Percentiles rank a stretch among this genome's conserved stretches.
Conservation (phyloP, 2,797 vertebrate genomes). For the Trachops cirrhosus region DNA sequence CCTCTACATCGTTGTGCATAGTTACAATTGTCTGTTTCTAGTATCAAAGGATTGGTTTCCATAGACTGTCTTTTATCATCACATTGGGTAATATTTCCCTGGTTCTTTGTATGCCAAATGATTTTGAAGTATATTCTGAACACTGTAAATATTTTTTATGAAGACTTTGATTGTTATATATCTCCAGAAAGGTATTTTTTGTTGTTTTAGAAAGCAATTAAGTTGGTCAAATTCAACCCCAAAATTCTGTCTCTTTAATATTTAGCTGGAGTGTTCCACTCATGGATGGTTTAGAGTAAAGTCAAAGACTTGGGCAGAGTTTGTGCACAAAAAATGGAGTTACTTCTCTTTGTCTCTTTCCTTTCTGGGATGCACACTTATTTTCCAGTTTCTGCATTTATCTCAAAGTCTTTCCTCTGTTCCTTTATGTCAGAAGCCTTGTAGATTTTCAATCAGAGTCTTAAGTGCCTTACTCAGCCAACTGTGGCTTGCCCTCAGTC, state of each 20-base stretch:
- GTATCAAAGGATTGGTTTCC: background rate
- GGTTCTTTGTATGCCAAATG: background rate
- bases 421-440: background rate
- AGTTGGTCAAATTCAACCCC: background rate
- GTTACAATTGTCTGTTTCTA: background rate
- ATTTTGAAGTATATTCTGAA: slow-evolving; percentile 30
- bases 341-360: background rate
- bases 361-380: background rate
- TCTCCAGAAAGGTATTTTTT: background rate
- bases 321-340: background rate
- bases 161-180: background rate
- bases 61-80: background rate
- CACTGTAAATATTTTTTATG: background rate
- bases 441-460: background rate
- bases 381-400: background rate
- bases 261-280: background rate
- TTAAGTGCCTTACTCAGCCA: background rate
- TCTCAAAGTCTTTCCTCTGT: background rate
- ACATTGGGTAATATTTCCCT: background rate
- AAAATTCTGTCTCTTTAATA: background rate
- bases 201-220: slow-evolving; percentile 25
- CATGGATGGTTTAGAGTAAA: background rate
- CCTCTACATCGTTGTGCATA: background rate
- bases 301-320: background rate
- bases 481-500: background rate